Evolutionary conservation across 2,113 vertebrate species (phyloP), one percentile per base, ranked within the genome.

Genomic region (Oncorhynchus nerka): DNA sequence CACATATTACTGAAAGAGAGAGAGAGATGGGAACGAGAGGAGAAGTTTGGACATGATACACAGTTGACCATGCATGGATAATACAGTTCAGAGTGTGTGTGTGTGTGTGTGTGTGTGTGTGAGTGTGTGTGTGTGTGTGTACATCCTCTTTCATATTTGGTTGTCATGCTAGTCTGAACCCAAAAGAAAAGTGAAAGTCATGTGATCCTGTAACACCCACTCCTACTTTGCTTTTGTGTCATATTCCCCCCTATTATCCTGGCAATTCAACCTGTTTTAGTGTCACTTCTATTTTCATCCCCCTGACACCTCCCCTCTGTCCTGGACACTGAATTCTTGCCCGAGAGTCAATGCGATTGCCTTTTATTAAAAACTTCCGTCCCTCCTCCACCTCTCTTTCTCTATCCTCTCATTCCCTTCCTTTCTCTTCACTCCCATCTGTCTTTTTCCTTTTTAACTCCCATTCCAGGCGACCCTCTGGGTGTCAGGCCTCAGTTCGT

Each of bases 401-500:
- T 34, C 55, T 4, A 22, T 28, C 70, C 70, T 20, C 16, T 26
- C 51, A 20, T 34, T 30, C 24, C 8, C 1, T 32, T 66, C 69
- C 39, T 34, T 51, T 55, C 70, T 70, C 59, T 48, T 91, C 87
- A 83, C 83, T 78, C 77, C 79, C 84, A 85, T 71, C 69, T 30
- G 61, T 55, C 68, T 67, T 19, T 55, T 16, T 34, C 24, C 19
- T 24, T 66, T 89, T 87, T 87, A 76, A 89, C 9, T 51, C 28
- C 65, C 22, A 20, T 39, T 11, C 85, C 30, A 84, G 84, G 80
- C 65, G 75, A 77, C 86, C 86, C 81, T 90, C 88, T 88, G 83
- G 89, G 86, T 71, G 69, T 66, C 70, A 7, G 67, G 77, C 81
- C 85, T 88, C 84, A 89, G 88, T 92, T 83, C 80, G 85, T 90